phyloP scores from a whole-genome alignment of 1,140 invertebrate genomes.

The Drosophila suzukii region DNA sequence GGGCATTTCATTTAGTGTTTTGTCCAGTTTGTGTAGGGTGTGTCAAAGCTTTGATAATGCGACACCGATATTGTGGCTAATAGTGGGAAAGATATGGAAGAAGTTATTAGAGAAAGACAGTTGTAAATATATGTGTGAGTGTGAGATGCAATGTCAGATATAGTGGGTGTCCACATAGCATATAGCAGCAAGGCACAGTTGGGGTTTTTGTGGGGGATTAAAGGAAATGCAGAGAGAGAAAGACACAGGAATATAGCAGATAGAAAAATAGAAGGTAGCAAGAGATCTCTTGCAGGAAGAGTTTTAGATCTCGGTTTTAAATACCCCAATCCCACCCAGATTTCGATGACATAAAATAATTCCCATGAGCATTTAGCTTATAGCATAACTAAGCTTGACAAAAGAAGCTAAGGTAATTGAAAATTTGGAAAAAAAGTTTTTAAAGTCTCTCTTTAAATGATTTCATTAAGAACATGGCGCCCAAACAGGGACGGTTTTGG shows the following conservation, averaged over 20 bases:
- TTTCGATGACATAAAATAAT: background rate
- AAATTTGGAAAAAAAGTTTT: background rate
- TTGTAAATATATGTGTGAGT: conserved; percentile 22
- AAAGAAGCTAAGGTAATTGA: too few relatives aligned
- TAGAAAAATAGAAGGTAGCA: conserved; percentile 8
- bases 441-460: background rate
- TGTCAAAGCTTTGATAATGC: conserved; percentile 84
- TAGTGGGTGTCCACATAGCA: conserved; percentile 30
- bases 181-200: conserved; percentile 55
- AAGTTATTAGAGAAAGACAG: conserved; percentile 68
- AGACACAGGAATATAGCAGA: conserved; percentile 10
- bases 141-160: conserved; percentile 31
- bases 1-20: conserved; percentile 31
- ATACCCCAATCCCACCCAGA: background rate
- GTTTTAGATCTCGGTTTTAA: conserved; percentile 2
- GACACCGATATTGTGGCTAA: conserved; percentile 84
- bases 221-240: conserved; percentile 29
- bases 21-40: conserved; percentile 79
- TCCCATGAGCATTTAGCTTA: too few relatives aligned
- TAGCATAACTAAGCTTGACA: background rate
- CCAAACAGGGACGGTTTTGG: background rate
- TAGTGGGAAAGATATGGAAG: conserved; percentile 75
- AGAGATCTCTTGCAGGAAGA: conserved; percentile 19
- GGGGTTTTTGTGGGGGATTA: conserved; percentile 15
- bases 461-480: too few relatives aligned